Conservation (phyloP, 37 sponge, comb jelly and placozoan species). For the Cliona cf. orientalis region DNA sequence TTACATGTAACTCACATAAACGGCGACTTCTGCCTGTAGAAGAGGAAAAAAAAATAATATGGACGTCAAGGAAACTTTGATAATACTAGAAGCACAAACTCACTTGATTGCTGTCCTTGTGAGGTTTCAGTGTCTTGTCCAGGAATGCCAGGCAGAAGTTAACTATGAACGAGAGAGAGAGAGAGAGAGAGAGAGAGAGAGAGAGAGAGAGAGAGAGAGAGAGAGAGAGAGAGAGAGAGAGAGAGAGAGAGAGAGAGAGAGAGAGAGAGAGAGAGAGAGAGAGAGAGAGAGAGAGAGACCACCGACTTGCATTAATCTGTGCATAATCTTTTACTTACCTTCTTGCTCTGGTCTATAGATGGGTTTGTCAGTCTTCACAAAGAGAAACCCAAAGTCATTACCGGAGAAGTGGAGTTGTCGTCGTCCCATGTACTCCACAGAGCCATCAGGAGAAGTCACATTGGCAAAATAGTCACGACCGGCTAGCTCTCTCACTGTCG, state of each 20-base stretch:
- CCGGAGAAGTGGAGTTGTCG: constrained; percentile 3
- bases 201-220: neutral
- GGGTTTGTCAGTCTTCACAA: constrained; percentile 73
- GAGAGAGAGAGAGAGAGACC: too few relatives aligned
- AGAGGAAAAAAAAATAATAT: neutral
- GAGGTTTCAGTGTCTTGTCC: constrained; percentile 38
- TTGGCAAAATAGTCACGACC: constrained; percentile 24
- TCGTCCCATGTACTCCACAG: constrained; percentile 7
- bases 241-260: neutral
- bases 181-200: too few relatives aligned
- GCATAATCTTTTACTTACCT: too few relatives aligned
- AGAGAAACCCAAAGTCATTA: constrained; percentile 30
- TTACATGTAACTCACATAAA: constrained; percentile 23
- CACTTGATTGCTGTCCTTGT: constrained; percentile 23
- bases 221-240: neutral
- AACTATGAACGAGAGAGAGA: neutral
- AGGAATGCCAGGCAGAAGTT: constrained; percentile 9
- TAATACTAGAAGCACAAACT: constrained; percentile 1
- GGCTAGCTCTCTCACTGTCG: constrained; percentile 16
- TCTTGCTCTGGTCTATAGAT: constrained; percentile 70
- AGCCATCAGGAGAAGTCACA: constrained; percentile 19
- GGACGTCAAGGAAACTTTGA: too few relatives aligned
- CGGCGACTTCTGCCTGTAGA: constrained; percentile 18
- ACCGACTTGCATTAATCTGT: neutral
- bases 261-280: neutral